Evolutionary conservation across 2,113 vertebrate genomes (phyloP), one percentile per base, ranked within the genome.

Genomic region (Xenopus borealis): DNA sequence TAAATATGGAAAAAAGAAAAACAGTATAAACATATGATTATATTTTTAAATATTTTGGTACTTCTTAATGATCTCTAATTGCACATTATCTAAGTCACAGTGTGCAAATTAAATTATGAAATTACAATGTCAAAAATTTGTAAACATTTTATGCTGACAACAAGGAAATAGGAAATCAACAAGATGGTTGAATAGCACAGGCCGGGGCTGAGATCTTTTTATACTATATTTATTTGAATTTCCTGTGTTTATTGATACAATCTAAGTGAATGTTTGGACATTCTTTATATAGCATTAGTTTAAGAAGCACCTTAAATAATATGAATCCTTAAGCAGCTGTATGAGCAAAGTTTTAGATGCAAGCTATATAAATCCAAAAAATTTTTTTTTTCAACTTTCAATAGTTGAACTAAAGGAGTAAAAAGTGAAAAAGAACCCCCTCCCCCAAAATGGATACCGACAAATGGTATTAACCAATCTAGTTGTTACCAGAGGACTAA

Each of bases 1-100:
- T 95, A 97, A 27, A 98, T 98, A 98, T 94, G 94, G 96, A 99
- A 95, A 99, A 95, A 99, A 98, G 95, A 98, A 94, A 99, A 90
- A 99, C 96, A 99, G 95, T 95, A 98, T 97, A 99, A 97, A 96
- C 95, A 98, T 96, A 96, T 93, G 93, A 97, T 97, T 96, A 98
- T 97, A 96, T 93, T 96, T 91, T 94, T 96, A 93, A 92, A 82
- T 93, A 92, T 40, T 96, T 94, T 92, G 94, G 94, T 89, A 97
- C 94, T 96, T 91, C 86, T 95, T 93, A 94, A 94, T 90, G 87
- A 90, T 95, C 94, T 27, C 93, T 94, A 88, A 27, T 96, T 62
- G 85, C 91, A 91, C 87, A 88, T 90, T 81, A 90, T 94, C 90
- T 95, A 94, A 75, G 89, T 90, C 88, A 94, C 89, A 94, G 62